A percentile compares a stretch with the other conserved stretches of the same genome.
Evolutionary conservation across 1,140 invertebrate genomes (phyloP).

Genomic region (Penaeus chinensis): DNA sequence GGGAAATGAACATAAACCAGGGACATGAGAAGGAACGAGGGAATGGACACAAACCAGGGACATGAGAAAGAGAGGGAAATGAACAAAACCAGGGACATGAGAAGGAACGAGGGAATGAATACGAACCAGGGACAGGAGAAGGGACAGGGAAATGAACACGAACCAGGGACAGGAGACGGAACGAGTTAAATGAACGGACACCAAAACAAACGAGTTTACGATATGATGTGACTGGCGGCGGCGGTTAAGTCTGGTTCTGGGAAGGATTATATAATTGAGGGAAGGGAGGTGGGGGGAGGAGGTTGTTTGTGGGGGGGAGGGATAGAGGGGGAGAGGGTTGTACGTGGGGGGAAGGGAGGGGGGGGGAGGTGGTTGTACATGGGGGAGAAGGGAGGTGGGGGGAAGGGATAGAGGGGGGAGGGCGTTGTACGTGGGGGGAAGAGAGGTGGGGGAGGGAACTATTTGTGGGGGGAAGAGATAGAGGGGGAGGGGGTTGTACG

Average conservation of each 20-base stretch:
- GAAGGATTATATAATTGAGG: background rate
- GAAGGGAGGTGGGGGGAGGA: background rate
- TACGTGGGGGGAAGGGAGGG: background rate
- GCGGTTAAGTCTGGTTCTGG: background rate
- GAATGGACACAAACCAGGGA: constrained; percentile 64
- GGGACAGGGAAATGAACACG: constrained; percentile 60
- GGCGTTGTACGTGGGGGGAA: background rate
- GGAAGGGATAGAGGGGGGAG: background rate
- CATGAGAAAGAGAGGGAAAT: background rate
- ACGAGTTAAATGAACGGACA: background rate
- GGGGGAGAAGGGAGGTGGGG: background rate
- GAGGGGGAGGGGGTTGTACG: background rate
- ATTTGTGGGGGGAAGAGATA: background rate
- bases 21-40: too few relatives aligned
- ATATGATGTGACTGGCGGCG: background rate
- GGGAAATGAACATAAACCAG: background rate
- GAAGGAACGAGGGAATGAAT: background rate
- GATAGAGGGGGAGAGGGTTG: background rate
- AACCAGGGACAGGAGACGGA: constrained; percentile 30
- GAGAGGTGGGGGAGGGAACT: background rate
- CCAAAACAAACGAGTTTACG: too few relatives aligned
- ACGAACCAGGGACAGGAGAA: too few relatives aligned
- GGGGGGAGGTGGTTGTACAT: background rate
- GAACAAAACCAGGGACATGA: constrained; percentile 51
- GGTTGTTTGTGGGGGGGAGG: background rate